phyloP scores from a whole-genome alignment of 92 coral and sea anemone species.

The Paramuricea clavata region DNA sequence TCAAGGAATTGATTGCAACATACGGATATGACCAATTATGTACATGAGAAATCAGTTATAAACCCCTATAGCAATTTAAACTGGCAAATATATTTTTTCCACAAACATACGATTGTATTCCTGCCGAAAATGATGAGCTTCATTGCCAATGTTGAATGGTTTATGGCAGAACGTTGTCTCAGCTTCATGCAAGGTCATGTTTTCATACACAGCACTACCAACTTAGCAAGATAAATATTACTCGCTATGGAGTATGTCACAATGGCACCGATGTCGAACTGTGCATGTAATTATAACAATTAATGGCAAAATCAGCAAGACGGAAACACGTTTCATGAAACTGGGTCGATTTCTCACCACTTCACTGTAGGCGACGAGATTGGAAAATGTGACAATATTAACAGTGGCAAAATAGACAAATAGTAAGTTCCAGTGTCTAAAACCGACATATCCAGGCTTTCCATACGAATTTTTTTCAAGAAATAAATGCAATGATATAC shows the following conservation, averaged over 20 bases:
- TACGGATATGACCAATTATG: too few species aligned
- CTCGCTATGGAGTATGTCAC: neutral
- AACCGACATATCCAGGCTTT: too few species aligned
- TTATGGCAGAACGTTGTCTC: constrained; percentile 8
- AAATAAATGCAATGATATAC: too few species aligned
- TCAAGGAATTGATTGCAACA: too few species aligned
- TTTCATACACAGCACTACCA: neutral
- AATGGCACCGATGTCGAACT: constrained; percentile 1
- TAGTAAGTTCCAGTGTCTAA: neutral
- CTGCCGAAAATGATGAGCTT: neutral
- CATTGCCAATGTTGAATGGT: neutral
- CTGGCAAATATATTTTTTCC: neutral
- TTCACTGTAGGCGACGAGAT: neutral
- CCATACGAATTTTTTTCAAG: too few species aligned
- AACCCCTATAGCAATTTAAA: too few species aligned
- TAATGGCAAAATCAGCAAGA: neutral
- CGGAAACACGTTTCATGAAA: neutral
- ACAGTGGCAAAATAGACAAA: neutral
- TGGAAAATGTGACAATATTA: neutral
- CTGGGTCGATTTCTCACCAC: neutral
- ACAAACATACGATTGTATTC: neutral
- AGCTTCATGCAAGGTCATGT: neutral
- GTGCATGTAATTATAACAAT: constrained; percentile 6
- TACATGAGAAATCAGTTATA: too few species aligned
- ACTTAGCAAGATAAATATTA: neutral